Base-by-base conservation (phyloP, 2,113 vertebrate genomes). In the Percina caprodes region DNA sequence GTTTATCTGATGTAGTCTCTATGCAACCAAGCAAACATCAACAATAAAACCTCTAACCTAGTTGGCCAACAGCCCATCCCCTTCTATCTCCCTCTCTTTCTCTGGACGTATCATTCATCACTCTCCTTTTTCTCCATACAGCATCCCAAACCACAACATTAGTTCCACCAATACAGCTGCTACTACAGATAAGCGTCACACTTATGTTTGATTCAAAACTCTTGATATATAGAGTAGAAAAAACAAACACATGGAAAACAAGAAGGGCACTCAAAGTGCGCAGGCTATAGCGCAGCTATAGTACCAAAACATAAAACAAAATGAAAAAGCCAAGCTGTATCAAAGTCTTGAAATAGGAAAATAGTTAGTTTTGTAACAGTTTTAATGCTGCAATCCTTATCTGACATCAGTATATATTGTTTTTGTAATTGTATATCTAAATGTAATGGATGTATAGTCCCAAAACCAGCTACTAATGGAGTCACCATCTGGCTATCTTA, bases 41-140 rank as follows among this genome's bases (percentile, higher is more conserved):
- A 83, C 81, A 92, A 60, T 14, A 76, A 77, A 85, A 87, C 79
- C 88, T 87, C 76, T 71, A 83, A 85, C 87, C 88, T 74, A 86
- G 73, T 91, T 92, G 90, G 85, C 81, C 58, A 39, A 23, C 48
- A 69, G 84, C 89, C 76, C 56, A 59, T 55, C 73, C 65, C 80
- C 74, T 78, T 85, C 61, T 61, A 56, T 71, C 81, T 62, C 69
- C 46, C 80, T 48, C 78, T 83, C 69, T 42, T 42, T 83, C 70
- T 49, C 24, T 70, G 74, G 77, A 80, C n/a, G n/a, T 69, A 81
- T 86, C 83, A 77, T 88, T 86, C 70, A 86, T 88, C 89, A 84
- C 74, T 55, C 59, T 62, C 70, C 33, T 19, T 54, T 77, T 75
- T 55, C 61, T 67, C 26, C 76, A 30, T 23, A 76, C 66, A 67